Evolutionary conservation across 92 coral and sea anemone species (phyloP), one percentile per base, ranked within the genome.

Genomic region (Palythoa grandiflora): DNA sequence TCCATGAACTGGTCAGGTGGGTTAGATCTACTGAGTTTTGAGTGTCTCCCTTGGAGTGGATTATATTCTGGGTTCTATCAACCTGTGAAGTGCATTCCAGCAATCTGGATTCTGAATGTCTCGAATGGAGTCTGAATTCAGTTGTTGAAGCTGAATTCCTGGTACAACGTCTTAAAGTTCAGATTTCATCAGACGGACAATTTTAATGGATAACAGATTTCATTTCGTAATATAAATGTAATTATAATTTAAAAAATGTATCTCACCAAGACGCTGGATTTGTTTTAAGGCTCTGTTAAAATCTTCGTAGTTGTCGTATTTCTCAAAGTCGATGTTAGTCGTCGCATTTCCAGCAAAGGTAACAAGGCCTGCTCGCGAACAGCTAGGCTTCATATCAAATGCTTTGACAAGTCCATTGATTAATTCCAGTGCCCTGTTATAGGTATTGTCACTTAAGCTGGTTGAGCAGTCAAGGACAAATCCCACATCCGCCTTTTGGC

Each of bases 281-380:
- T 39, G 35, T 21, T 70, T 80, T 15, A 40, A 11, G 35, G 85
- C 85, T 65, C 52, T 40, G 38, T 38, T 80, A 20, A 80, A 80
- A 61, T 61, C 85, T 65, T n/a, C 65, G 74, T 80, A 80, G 73
- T 65, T 63, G 60, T 80, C 74, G 50, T 80, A 65, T 37, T 39
- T 65, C 28, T 65, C 85, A 65, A 80, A 80, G 74, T 63, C 75
- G 11, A 80, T 80, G 3, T 65, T 1, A 13, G 85, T 80, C 44
- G 85, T 80, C 9, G 85, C 85, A 63, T 80, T 65, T 13, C 44
- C 40, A 63, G 85, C 38, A 50, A 80, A 80, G 2, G 75, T 65
- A 15, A 80, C 85, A 65, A 80, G 57, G 8, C 85, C 85, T 6
- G 74, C 75, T 63, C 85, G 73, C 19, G 85, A 63, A 51, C 85